Evolutionary conservation across 2,113 vertebrate genomes (phyloP).

Genomic region (Dolichallabes microphthalmus): DNA sequence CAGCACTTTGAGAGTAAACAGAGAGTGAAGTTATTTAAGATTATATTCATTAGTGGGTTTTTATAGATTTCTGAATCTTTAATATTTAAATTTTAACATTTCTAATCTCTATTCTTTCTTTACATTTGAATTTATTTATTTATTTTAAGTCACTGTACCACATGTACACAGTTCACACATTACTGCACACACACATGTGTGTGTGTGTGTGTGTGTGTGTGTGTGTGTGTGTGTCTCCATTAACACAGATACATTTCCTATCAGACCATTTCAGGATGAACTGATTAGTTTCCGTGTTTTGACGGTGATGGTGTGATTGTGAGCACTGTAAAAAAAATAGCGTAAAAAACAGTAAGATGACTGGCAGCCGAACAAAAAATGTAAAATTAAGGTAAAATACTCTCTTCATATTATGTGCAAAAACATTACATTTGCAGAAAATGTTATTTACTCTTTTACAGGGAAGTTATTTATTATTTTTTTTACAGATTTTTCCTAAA

Average conservation of each 20-base stretch:
- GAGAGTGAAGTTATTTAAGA: not conserved
- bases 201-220: not conserved
- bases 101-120: not conserved
- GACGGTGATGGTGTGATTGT: not conserved
- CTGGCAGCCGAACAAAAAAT: no score
- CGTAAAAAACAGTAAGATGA: no score
- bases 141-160: not conserved
- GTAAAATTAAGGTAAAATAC: no score
- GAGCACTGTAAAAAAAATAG: no score
- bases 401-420: no score
- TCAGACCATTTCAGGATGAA: not conserved
- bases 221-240: not conserved
- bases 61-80: not conserved
- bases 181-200: not conserved
- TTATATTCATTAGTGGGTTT: not conserved
- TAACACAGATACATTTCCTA: not conserved
- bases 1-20: not conserved
- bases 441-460: no score
- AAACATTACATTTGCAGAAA: no score
- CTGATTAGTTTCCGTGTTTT: not conserved
- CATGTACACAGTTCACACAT: not conserved
- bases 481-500: no score
- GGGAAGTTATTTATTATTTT: no score
- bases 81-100: not conserved
- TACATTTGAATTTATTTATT: not conserved